phyloP scores from a whole-genome alignment of 2,888 invertebrate genomes.

The Standfussiana lucernea region DNA sequence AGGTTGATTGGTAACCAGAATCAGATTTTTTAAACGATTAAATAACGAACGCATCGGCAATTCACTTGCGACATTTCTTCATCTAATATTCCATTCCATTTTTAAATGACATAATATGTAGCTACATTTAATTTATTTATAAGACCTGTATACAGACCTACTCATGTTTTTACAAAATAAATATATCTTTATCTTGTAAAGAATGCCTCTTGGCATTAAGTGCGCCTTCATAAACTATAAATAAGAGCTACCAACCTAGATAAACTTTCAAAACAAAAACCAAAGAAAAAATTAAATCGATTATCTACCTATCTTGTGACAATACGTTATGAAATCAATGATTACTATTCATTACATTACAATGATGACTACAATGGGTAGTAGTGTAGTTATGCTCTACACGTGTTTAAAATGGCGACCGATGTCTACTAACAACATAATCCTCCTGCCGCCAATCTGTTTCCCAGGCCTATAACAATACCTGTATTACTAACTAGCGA shows the following conservation, averaged over 20 bases:
- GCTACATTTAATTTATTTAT: too few relatives aligned
- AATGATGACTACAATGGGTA: background rate
- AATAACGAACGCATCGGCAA: too few relatives aligned
- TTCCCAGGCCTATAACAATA: background rate
- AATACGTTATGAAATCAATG: conserved; percentile 1
- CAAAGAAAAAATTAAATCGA: background rate
- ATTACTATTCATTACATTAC: conserved; percentile 8
- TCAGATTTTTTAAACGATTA: too few relatives aligned
- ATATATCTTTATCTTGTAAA: too few relatives aligned
- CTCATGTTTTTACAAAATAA: too few relatives aligned
- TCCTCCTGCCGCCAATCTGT: background rate
- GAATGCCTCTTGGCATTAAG: background rate
- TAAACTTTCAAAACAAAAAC: background rate
- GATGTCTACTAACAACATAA: background rate
- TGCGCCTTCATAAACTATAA: background rate
- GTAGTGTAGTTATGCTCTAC: conserved; percentile 2
- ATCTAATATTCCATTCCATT: too few relatives aligned
- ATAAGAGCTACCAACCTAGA: background rate
- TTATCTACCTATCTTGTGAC: background rate
- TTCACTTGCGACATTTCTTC: too few relatives aligned
- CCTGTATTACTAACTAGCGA: too few relatives aligned
- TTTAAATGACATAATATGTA: too few relatives aligned
- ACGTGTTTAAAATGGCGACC: conserved; percentile 20
- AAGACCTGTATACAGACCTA: too few relatives aligned
- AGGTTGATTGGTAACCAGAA: background rate